These are phyloP conservation scores for Drosophila fungiperda DNA, from an alignment of 2,888 invertebrate genomes.

Conservation along the genomic window DNA sequence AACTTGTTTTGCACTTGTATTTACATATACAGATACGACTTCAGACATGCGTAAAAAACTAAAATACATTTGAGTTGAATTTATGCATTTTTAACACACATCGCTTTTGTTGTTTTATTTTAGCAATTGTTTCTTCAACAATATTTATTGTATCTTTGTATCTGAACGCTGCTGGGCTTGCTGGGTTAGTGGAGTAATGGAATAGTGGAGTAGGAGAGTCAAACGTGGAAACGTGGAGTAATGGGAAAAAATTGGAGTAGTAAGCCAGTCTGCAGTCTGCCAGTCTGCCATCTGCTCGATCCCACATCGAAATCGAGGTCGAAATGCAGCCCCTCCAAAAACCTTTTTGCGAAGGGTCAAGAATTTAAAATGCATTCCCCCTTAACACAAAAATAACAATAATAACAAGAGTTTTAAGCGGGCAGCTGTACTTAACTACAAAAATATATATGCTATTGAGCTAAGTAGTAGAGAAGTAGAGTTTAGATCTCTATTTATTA, in stretches of 20 bases:
- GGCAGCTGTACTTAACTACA: not conserved
- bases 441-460: not conserved
- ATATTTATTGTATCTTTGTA: slow-evolving; percentile 1
- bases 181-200: slow-evolving; percentile 60
- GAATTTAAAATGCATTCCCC: slow-evolving; percentile 34
- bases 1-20: slow-evolving; percentile 4
- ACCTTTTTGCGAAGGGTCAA: slow-evolving; percentile 4
- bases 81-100: slow-evolving; percentile 36
- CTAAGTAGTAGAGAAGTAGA: too few species aligned
- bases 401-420: not conserved
- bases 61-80: slow-evolving; percentile 18
- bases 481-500: not conserved
- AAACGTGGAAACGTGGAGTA: not conserved
- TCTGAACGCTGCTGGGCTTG: slow-evolving; percentile 49
- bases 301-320: slow-evolving; percentile 33
- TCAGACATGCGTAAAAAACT: not conserved
- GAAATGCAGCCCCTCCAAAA: slow-evolving; percentile 7
- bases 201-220: not conserved
- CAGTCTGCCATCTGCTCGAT: slow-evolving; percentile 63
- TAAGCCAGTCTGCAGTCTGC: not conserved
- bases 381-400: not conserved
- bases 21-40: not conserved
- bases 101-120: not conserved
- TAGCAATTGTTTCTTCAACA: slow-evolving; percentile 1
- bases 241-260: not conserved